A percentile compares a stretch with the other conserved stretches of the same genome.
Evolutionary conservation across 2,113 vertebrate species (phyloP).

Genomic region (Calonectris borealis): DNA sequence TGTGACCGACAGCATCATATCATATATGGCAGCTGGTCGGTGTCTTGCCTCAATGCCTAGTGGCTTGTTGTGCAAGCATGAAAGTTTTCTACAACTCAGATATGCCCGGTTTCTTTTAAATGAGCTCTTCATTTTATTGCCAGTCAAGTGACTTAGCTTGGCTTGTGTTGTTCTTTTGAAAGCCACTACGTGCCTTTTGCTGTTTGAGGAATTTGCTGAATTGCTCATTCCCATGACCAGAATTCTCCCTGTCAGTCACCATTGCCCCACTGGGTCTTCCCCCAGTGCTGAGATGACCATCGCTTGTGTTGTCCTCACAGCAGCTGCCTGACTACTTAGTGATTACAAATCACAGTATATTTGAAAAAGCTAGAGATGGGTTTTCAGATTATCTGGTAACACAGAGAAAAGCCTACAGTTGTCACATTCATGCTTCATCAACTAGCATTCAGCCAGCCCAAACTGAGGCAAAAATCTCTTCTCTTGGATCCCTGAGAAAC

Average conservation of each 20-base stretch:
- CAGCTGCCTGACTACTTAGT: background rate
- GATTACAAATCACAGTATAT: background rate
- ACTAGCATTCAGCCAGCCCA: background rate
- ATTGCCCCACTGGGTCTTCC: background rate
- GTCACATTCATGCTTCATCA: background rate
- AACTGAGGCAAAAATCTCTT: background rate
- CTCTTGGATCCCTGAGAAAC: background rate
- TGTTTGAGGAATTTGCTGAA: background rate
- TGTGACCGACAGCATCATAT: background rate
- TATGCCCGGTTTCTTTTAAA: background rate
- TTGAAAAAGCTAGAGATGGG: background rate
- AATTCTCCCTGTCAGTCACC: background rate
- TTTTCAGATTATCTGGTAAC: background rate
- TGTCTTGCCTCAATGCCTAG: background rate
- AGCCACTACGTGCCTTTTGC: background rate
- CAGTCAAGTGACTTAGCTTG: background rate
- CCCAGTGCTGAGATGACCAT: background rate
- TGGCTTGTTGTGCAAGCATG: background rate
- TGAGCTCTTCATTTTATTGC: background rate
- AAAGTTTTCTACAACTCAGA: background rate
- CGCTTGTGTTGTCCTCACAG: background rate
- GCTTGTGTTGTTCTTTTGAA: background rate
- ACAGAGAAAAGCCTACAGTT: background rate
- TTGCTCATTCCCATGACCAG: background rate
- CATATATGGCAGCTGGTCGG: fast-evolving